Evolutionary conservation across 2,797 vertebrate species (phyloP), one percentile per base, ranked within the genome.

Genomic region (Ispidina picta): DNA sequence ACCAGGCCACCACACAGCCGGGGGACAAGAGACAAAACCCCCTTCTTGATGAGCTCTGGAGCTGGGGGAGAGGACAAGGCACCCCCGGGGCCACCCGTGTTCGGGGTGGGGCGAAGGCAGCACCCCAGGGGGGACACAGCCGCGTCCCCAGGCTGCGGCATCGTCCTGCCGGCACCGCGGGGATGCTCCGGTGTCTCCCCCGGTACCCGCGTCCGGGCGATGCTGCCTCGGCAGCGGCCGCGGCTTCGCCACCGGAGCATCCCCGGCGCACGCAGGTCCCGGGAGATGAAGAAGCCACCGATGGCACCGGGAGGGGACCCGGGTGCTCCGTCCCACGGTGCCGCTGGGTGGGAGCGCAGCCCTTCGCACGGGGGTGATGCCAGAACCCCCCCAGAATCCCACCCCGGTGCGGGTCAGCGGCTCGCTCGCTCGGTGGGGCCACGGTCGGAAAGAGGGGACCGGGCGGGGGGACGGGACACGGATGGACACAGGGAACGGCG

Each of bases 51-150:
- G 12, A 49, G 63, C 64, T 78, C 54, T 5, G 1, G 79, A 54
- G 75, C 10, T 3, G 54, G 19, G 0, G 16, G 31, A n/a, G 55
- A 65, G 55, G 14, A 65, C 46, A 8, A 15, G 8, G 59, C 58
- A 74, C 2, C 29, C 1, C 1, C 2, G 7, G 48, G 8, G 25
- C 4, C 75, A 19, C 15, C 8, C 2, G 20, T 4, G 65, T 3
- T 6, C 1, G 64, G 10, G 59, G 14, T 5, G 44, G 55, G 68
- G 29, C 1, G 31, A n/a, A 5, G 56, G 55, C 33, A 41, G 39
- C 8, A 25, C 8, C 33, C 43, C 39, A 16, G 51, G 80, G 80
- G 33, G 28, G 35, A 51, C 65, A 18, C 64, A 12, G 39, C 56
- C 21, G 2, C 1, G 15, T 44, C 82, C 48, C 74, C 73, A 5